Evolutionary conservation across 2,797 vertebrate genomes (phyloP).

Genomic region (Enteromius viviparus): DNA sequence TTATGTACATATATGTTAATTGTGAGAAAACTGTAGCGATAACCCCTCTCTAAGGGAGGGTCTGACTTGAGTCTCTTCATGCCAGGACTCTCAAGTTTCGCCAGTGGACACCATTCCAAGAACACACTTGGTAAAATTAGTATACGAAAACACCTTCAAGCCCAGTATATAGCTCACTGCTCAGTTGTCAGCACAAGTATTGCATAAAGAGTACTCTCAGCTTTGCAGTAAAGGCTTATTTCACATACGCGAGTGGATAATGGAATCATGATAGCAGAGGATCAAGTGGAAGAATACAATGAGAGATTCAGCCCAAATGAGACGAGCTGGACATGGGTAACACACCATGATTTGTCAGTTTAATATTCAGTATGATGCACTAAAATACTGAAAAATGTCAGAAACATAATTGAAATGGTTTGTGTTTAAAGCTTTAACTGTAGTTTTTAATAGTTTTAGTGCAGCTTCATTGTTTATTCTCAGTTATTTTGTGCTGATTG

Average conservation of each 20-base stretch:
- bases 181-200: constrained; percentile 29
- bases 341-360: constrained; percentile 17
- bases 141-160: constrained; percentile 60
- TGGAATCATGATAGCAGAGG: constrained; percentile 61
- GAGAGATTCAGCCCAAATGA: constrained; percentile 60
- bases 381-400: background rate
- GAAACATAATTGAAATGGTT: background rate
- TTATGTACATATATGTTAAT: background rate
- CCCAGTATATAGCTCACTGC: constrained; percentile 59
- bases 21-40: background rate
- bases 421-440: background rate
- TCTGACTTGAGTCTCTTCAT: constrained; percentile 26
- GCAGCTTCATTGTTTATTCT: background rate
- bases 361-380: constrained; percentile 1
- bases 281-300: constrained; percentile 51
- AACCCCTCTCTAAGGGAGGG: constrained; percentile 6
- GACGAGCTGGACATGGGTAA: constrained; percentile 79
- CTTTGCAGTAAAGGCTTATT: constrained; percentile 15
- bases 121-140: constrained; percentile 70
- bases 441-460: background rate
- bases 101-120: constrained; percentile 63
- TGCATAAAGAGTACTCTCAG: constrained; percentile 21
- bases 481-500: background rate
- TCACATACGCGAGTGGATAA: constrained; percentile 40
- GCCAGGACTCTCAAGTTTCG: constrained; percentile 62